Base-by-base conservation (phyloP, 2,888 invertebrate species). In the Pterostichus madidus region DNA sequence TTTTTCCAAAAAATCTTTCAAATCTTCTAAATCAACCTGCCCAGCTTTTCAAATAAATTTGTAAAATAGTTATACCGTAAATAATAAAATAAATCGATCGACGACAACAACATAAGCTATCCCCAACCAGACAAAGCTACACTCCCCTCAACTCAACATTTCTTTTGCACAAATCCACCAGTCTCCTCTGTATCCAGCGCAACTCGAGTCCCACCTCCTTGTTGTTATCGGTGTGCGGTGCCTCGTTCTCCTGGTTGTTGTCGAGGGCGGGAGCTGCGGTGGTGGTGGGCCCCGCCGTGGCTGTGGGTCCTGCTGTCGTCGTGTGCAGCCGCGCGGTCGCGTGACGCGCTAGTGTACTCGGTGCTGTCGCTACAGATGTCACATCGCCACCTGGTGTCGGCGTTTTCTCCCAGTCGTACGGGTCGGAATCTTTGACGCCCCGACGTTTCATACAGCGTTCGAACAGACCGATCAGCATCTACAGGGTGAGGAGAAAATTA, bases 361-460 rank as follows among this genome's bases (percentile, higher is more conserved):
- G 85, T 0, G 85, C 85, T 0, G 85, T 85, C 4, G 85, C 84
- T 5, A 85, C 85, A 64, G 87, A 87, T 5, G 88, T 86, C 4
- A 88, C 86, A 35, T 87, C 87, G 0, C 44, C 89, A 44, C 44
- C 89, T 44, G 88, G 87, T 10, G 87, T 85, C 31, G 89, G 87
- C 3, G 92, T 91, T 86, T 94, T 97, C 91, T 99, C 99, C 98
- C 99, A 99, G 89, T 99, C 99, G 89, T 95, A 99, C 0, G 97
- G 97, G 91, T 99, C 99, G 0, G 94, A 92, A 85, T 97, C 96
- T 86, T 96, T 94, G 8, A 99, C 97, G 31, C 97, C 97, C 13
- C 98, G 93, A 0, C 98, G 92, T 89, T 97, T 97, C 95, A 98
- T 98, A 91, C 98, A 98, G 32, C 98, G 91, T 89, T 98, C 98